Percentiles rank a stretch among this genome's conserved stretches.
These are phyloP conservation scores for Drosophila longiperda DNA, from an alignment of 2,888 invertebrate genomes.

Conservation along the genomic window DNA sequence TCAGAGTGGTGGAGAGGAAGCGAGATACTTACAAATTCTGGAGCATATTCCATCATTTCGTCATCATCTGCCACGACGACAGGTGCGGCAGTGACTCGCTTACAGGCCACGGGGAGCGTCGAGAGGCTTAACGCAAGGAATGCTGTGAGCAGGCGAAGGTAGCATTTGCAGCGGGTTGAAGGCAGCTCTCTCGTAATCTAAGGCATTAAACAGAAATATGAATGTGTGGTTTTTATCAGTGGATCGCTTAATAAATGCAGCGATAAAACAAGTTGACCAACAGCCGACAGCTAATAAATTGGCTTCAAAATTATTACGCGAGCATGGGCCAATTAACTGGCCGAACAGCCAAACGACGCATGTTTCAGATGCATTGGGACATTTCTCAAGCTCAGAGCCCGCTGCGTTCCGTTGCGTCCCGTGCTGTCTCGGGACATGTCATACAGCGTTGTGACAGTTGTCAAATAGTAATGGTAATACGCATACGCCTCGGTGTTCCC, in stretches of 20 bases:
- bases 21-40: slow-evolving; percentile 82
- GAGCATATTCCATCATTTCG: slow-evolving; percentile 83
- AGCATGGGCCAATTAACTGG: slow-evolving; percentile 64
- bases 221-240: slow-evolving; percentile 70
- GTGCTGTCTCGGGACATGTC: slow-evolving; percentile 52
- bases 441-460: slow-evolving; percentile 79
- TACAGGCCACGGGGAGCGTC: slow-evolving; percentile 50
- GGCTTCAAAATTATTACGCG: slow-evolving; percentile 79
- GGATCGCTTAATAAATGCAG: slow-evolving; percentile 71
- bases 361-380: slow-evolving; percentile 52
- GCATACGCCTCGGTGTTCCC: slow-evolving; percentile 54
- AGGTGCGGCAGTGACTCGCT: slow-evolving; percentile 52
- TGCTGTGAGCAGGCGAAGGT: slow-evolving; percentile 33
- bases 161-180: slow-evolving; percentile 17
- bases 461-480: slow-evolving; percentile 73
- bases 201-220: slow-evolving; percentile 72
- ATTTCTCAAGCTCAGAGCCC: slow-evolving; percentile 45
- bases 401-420: not conserved
- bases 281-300: slow-evolving; percentile 74
- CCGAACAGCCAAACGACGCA: slow-evolving; percentile 42
- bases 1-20: not conserved
- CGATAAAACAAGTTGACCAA: slow-evolving; percentile 74
- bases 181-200: slow-evolving; percentile 63
- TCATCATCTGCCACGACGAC: slow-evolving; percentile 69
- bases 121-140: slow-evolving; percentile 48